phyloP scores from a whole-genome alignment of 2,888 invertebrate genomes.

The Drosophila fungiperda region DNA sequence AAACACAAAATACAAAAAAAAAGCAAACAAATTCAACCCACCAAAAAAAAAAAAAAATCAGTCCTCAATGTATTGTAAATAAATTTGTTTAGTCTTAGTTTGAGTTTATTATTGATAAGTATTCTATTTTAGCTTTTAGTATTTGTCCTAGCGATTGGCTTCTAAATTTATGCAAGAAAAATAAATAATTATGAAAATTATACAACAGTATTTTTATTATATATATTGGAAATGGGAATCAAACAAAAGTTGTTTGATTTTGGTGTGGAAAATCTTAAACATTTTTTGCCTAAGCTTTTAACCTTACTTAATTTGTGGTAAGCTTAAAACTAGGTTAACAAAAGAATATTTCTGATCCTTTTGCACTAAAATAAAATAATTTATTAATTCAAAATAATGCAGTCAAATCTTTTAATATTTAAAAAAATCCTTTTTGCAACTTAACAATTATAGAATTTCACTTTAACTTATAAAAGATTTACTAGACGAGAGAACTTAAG shows the following conservation, averaged over 20 bases:
- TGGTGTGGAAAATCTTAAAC: not conserved
- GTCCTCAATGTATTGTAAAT: conserved; percentile 59
- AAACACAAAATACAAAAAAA: conserved; percentile 9
- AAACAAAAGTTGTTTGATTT: not conserved
- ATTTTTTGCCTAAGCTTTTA: not conserved
- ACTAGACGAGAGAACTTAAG: not conserved
- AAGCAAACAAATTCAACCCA: conserved; percentile 48
- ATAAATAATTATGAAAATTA: conserved; percentile 51
- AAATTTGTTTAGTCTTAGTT: conserved; percentile 60
- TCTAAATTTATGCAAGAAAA: conserved; percentile 44
- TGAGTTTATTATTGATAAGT: conserved; percentile 56
- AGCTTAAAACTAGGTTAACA: not conserved
- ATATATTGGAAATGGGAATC: conserved; percentile 10
- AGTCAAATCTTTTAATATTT: not conserved
- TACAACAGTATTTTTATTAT: conserved; percentile 2
- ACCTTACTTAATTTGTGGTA: not conserved
- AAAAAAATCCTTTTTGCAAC: not conserved
- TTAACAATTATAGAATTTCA: not conserved
- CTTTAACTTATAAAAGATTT: not conserved
- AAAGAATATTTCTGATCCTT: not conserved
- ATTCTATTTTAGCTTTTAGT: conserved; percentile 57
- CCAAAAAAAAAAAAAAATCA: conserved; percentile 37
- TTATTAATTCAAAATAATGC: not conserved
- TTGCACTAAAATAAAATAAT: not conserved
- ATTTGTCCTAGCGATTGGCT: conserved; percentile 58